Percentiles rank a stretch among this genome's conserved stretches.
These are phyloP conservation scores for Drosophila murphyi DNA, from an alignment of 1,140 invertebrate species.

Conservation along the genomic window DNA sequence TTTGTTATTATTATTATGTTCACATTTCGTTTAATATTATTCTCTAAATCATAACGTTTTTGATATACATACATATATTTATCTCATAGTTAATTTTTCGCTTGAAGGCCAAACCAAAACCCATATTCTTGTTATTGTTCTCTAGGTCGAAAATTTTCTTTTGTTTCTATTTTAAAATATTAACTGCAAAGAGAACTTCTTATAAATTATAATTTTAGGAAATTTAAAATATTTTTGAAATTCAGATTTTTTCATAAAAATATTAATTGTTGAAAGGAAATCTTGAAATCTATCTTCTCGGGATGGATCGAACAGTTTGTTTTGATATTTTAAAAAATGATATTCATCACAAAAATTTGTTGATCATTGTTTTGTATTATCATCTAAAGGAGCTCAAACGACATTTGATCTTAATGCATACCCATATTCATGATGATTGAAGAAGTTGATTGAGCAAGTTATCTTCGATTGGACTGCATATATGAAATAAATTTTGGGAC, in stretches of 20 bases:
- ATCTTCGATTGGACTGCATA: background rate
- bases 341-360: no score
- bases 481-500: slow-evolving; percentile 11
- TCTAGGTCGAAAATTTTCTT: background rate
- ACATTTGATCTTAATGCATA: no score
- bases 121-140: slow-evolving; percentile 11
- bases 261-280: no score
- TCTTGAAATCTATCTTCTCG: no score
- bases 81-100: slow-evolving; percentile 35
- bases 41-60: slow-evolving; percentile 16
- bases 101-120: slow-evolving; percentile 16
- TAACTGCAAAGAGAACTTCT: background rate
- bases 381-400: no score
- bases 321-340: no score
- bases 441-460: background rate
- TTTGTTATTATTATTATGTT: slow-evolving; percentile 32
- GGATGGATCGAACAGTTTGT: no score
- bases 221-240: background rate
- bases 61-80: background rate
- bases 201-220: background rate
- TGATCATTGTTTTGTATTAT: no score
- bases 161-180: no score
- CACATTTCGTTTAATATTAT: slow-evolving; percentile 41
- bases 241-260: no score
- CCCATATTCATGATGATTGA: no score